These are phyloP conservation scores for Zosterops japonicus DNA, from an alignment of 2,113 vertebrate species.

Conservation along the genomic window DNA sequence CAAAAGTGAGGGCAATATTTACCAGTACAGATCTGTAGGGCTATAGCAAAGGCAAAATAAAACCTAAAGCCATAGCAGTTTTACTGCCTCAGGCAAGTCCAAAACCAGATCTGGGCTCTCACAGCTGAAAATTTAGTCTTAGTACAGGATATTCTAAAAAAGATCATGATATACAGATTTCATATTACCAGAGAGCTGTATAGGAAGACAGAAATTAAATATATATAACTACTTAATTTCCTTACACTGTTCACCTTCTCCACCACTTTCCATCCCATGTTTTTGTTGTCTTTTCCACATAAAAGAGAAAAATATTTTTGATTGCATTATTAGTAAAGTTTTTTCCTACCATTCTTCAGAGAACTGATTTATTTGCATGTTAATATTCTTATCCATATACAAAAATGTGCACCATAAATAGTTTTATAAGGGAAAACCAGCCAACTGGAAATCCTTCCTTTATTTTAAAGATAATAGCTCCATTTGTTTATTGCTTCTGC, in stretches of 20 bases:
- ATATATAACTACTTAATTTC: neutral
- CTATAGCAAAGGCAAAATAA: neutral
- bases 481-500: slow-evolving; percentile 58
- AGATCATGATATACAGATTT: neutral
- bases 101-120: neutral
- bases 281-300: neutral
- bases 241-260: neutral
- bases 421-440: slow-evolving; percentile 60
- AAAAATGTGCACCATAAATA: slow-evolving; percentile 52
- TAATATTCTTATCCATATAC: slow-evolving; percentile 3
- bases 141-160: neutral
- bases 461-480: slow-evolving; percentile 67
- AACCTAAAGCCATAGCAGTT: neutral
- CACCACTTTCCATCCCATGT: neutral
- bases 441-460: slow-evolving; percentile 74
- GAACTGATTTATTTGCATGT: slow-evolving; percentile 44
- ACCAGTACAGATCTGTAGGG: neutral
- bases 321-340: neutral
- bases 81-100: neutral
- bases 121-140: neutral
- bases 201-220: neutral
- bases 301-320: neutral
- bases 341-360: slow-evolving; percentile 16
- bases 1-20: neutral
- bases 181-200: neutral